Base-by-base conservation (phyloP, 2,888 invertebrate genomes). In the Andrena dorsata region DNA sequence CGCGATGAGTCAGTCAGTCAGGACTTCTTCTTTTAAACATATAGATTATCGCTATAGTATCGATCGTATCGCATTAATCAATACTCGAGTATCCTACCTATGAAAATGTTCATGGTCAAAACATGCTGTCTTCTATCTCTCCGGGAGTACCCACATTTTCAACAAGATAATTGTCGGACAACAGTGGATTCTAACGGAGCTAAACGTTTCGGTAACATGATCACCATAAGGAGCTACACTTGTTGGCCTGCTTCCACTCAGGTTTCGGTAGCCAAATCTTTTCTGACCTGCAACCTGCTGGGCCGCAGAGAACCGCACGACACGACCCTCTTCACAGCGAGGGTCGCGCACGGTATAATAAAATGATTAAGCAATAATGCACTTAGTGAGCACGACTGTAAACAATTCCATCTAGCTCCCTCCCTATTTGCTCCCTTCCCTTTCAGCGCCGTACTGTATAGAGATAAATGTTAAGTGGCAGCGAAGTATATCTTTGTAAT, bases 251-350 rank as follows among this genome's bases (percentile, higher is more conserved):
- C 76, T 81, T 84, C 82, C 76, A 63, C 84, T 86, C 83, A 70
- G 73, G 74, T 85, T 87, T 84, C 83, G 60, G 66, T 51, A 78
- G 70, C 26, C 64, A 72, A 77, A 79, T 82, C 53, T 68, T 72
- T 74, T 83, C 74, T 78, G 80, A 80, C 82, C 87, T 74, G 65
- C 84, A 83, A 86, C 87, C 87, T 88, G 86, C 81, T 60, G 49
- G 41, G 35, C 30, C 63, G 65, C 51, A 60, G 47, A 16, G 58
- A 63, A 51, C 30, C 26, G 10, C 6, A 64, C 47, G 8, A 53
- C 23, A 3, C 16, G 32, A 49, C 32, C 20, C 49, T 41, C 20
- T 47, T 51, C 32, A 10, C 20, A 13, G 41, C 6, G 6, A 13
- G 23, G 26, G n/a, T 13, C 41, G 41, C 41, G 26, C 47, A n/a